phyloP scores from a whole-genome alignment of 1,140 invertebrate species.

The Calephelis nemesis region DNA sequence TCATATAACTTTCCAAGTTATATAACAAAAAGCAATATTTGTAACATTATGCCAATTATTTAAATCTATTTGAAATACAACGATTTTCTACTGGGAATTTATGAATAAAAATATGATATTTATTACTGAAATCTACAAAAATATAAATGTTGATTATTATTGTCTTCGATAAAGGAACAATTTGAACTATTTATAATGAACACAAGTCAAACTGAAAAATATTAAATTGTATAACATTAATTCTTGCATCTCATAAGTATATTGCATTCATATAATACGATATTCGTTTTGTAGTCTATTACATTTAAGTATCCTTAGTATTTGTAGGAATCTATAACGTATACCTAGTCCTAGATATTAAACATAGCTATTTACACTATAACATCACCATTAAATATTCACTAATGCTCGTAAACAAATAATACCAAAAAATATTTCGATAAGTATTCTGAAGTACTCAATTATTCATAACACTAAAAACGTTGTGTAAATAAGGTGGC shows the following conservation, averaged over 20 bases:
- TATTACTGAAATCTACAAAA: background rate
- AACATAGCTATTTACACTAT: background rate
- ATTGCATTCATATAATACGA: background rate
- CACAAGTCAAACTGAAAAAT: background rate
- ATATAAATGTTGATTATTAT: background rate
- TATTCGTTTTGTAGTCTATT: background rate
- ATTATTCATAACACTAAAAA: too few species aligned
- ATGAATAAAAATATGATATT: conserved; percentile 3
- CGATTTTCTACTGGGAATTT: conserved; percentile 7
- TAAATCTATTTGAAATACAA: conserved; percentile 2
- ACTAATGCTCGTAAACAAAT: too few species aligned
- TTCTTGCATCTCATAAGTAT: background rate
- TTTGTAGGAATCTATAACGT: background rate
- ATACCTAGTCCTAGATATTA: background rate
- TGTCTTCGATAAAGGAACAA: background rate
- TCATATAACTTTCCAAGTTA: background rate
- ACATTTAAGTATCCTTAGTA: background rate
- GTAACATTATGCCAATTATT: background rate
- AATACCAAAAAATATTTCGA: too few species aligned
- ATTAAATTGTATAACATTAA: background rate
- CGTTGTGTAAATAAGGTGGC: too few species aligned
- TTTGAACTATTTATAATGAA: background rate
- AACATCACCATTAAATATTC: background rate
- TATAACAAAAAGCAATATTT: conserved; percentile 1
- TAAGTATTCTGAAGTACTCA: too few species aligned